Conservation (phyloP, 2,888 invertebrate genomes). For the Callimorpha dominula region DNA sequence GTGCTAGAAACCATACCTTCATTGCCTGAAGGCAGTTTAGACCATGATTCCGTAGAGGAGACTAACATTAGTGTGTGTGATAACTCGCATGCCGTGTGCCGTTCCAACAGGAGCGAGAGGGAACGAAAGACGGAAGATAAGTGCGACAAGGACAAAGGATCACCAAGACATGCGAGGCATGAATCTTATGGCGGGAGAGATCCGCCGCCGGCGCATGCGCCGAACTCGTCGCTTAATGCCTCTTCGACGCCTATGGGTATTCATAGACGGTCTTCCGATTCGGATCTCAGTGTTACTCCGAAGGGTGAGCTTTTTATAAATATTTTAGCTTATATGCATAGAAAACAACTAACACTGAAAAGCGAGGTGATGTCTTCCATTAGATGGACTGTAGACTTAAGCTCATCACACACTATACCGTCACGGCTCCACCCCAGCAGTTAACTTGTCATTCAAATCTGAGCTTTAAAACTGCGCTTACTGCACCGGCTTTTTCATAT, state of each 20-base stretch:
- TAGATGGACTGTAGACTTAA: too few species aligned
- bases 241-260: slow-evolving; percentile 85
- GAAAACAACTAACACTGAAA: too few species aligned
- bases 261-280: slow-evolving; percentile 95
- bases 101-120: slow-evolving; percentile 78
- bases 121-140: slow-evolving; percentile 62
- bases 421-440: too few species aligned
- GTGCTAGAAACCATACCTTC: slow-evolving; percentile 81
- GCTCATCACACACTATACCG: too few species aligned
- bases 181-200: slow-evolving; percentile 85
- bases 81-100: slow-evolving; percentile 86
- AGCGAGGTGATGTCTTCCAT: too few species aligned
- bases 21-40: slow-evolving; percentile 73
- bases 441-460: too few species aligned
- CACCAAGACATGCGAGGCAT: slow-evolving; percentile 84
- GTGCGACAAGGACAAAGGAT: slow-evolving; percentile 71
- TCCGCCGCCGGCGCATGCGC: slow-evolving; percentile 64
- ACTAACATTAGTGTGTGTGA: slow-evolving; percentile 85
- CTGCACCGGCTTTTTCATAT: too few species aligned
- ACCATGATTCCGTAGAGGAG: slow-evolving; percentile 73
- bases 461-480: too few species aligned
- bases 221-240: slow-evolving; percentile 76
- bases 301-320: slow-evolving; percentile 89
- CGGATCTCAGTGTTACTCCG: slow-evolving; percentile 96
- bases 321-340: background rate